These are phyloP conservation scores for Epinephelus lanceolatus DNA, from an alignment of 2,113 vertebrate species.

Conservation along the genomic window DNA sequence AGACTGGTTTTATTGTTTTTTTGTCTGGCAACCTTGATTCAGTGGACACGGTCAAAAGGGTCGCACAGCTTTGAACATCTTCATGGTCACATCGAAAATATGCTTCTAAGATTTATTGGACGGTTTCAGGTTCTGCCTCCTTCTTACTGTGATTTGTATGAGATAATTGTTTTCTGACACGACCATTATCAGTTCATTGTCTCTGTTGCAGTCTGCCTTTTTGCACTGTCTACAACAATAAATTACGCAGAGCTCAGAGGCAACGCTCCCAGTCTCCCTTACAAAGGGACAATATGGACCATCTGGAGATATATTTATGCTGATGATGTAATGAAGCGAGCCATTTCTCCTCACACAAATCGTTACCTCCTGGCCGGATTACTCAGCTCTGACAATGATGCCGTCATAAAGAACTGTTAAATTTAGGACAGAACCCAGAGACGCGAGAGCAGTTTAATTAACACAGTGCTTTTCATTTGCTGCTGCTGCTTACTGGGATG, in stretches of 20 bases:
- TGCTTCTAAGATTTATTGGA: not conserved
- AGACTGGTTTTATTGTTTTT: not conserved
- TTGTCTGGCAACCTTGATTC: conserved; percentile 10
- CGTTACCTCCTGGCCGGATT: conserved; percentile 20
- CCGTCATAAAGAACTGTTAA: not conserved
- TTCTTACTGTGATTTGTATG: not conserved
- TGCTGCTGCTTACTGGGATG: not conserved
- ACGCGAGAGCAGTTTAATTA: conserved; percentile 16
- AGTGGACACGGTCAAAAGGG: not conserved
- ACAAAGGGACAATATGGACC: conserved; percentile 23
- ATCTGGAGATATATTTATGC: conserved; percentile 29
- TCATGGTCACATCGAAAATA: conserved; percentile 12
- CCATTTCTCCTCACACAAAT: conserved; percentile 1
- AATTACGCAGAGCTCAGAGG: conserved; percentile 5
- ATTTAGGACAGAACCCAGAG: not conserved
- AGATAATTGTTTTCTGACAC: conserved; percentile 19
- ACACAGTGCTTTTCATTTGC: conserved; percentile 4
- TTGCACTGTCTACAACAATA: not conserved
- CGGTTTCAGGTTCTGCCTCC: not conserved
- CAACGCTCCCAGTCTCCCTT: not conserved
- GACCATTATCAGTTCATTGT: conserved; percentile 12
- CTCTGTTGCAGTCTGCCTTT: conserved; percentile 3
- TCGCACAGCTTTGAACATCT: not conserved
- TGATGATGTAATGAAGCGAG: conserved; percentile 17
- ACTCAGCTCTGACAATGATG: conserved; percentile 11